Percentiles rank a stretch among this genome's conserved stretches.
phyloP scores from a whole-genome alignment of 2,113 vertebrate genomes.

The Tetrao urogallus region DNA sequence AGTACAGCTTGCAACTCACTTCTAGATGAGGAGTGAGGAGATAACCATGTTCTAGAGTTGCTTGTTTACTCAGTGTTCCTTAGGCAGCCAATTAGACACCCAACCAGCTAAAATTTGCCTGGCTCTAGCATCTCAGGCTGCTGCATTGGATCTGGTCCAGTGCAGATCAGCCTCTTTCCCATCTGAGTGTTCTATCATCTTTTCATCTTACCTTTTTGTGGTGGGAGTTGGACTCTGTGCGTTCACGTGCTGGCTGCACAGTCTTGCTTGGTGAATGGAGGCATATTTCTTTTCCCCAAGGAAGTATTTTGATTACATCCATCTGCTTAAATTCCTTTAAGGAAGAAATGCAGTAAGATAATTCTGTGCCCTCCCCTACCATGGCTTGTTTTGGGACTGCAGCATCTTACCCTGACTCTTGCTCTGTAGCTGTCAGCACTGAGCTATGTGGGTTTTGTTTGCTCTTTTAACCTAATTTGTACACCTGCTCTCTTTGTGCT shows the following conservation, averaged over 20 bases:
- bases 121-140: not conserved
- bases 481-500: not conserved
- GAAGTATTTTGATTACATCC: not conserved
- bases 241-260: not conserved
- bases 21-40: not conserved
- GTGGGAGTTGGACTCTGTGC: not conserved
- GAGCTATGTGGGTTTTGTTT: not conserved
- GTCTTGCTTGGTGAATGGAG: not conserved
- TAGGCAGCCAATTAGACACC: constrained; percentile 36
- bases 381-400: rapidly evolving
- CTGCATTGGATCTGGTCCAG: constrained; percentile 26
- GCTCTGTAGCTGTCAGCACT: not conserved
- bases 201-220: not conserved
- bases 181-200: not conserved
- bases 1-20: not conserved
- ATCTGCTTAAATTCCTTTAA: not conserved
- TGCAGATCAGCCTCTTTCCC: not conserved
- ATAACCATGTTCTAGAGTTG: not conserved
- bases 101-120: not conserved
- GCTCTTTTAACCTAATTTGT: not conserved
- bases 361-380: not conserved
- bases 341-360: not conserved
- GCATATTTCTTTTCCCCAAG: not conserved
- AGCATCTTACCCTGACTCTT: not conserved
- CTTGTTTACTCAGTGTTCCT: constrained; percentile 10